phyloP scores from a whole-genome alignment of 2,113 vertebrate genomes.

The Nestor notabilis region DNA sequence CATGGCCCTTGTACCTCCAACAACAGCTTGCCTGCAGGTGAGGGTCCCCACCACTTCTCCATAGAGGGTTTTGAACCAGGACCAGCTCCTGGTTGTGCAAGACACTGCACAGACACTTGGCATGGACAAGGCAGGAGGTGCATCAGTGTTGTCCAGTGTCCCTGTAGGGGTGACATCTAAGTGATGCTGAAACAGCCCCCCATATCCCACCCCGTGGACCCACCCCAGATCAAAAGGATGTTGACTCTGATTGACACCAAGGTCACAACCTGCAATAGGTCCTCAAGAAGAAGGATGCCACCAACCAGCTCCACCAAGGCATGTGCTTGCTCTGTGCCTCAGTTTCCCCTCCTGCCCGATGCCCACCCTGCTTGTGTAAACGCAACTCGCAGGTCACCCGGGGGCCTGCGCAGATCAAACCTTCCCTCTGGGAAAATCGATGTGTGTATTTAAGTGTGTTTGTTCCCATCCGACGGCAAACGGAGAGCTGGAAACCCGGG shows the following conservation, averaged over 20 bases:
- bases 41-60: rapidly evolving
- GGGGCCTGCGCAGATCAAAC: not conserved
- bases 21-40: not conserved
- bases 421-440: not conserved
- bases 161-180: not conserved
- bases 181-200: not conserved
- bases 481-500: not conserved
- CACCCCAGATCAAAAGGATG: not conserved
- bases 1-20: not conserved
- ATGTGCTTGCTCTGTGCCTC: not conserved
- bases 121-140: rapidly evolving
- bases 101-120: rapidly evolving
- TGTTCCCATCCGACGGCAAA: not conserved
- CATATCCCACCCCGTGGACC: not conserved
- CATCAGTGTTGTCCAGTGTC: rapidly evolving
- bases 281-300: not conserved
- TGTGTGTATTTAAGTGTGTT: not conserved
- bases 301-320: not conserved
- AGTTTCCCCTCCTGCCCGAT: not conserved
- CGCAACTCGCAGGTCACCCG: not conserved
- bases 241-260: rapidly evolving
- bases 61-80: rapidly evolving
- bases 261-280: not conserved
- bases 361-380: not conserved
- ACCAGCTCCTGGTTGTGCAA: not conserved